These are phyloP conservation scores for Micromys minutus DNA, from an alignment of 2,113 vertebrate genomes.

Conservation along the genomic window DNA sequence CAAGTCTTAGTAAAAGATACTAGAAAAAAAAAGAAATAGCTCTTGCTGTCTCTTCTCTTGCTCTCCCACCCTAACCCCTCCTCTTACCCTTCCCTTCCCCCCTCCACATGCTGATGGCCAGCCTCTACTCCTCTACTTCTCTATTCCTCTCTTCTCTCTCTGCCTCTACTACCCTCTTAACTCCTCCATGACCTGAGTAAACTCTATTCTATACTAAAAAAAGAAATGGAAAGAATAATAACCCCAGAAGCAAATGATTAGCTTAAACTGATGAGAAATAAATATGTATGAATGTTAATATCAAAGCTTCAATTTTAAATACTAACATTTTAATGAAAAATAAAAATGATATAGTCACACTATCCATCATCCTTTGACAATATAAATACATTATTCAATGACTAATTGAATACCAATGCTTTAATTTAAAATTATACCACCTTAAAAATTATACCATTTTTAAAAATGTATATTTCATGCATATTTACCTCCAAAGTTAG, in stretches of 20 bases:
- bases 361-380: not conserved
- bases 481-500: not conserved
- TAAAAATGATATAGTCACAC: not conserved
- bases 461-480: not conserved
- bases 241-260: slow-evolving; percentile 46
- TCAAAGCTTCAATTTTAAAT: slow-evolving; percentile 19
- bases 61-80: too few relatives aligned
- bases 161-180: too few relatives aligned
- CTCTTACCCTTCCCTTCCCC: too few relatives aligned
- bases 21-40: too few relatives aligned
- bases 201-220: too few relatives aligned
- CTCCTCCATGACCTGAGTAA: too few relatives aligned
- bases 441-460: not conserved
- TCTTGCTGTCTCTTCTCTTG: too few relatives aligned
- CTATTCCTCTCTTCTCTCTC: too few relatives aligned
- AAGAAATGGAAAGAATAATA: slow-evolving; percentile 45
- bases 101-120: too few relatives aligned
- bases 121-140: too few relatives aligned
- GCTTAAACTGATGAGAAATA: slow-evolving; percentile 34
- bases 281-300: not conserved
- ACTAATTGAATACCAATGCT: not conserved
- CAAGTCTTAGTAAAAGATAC: too few relatives aligned
- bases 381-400: not conserved
- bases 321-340: slow-evolving; percentile 12
- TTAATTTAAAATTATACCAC: slow-evolving; percentile 19